These are phyloP conservation scores for Eristalinus sepulchralis DNA, from an alignment of 2,888 invertebrate genomes.

Conservation along the genomic window DNA sequence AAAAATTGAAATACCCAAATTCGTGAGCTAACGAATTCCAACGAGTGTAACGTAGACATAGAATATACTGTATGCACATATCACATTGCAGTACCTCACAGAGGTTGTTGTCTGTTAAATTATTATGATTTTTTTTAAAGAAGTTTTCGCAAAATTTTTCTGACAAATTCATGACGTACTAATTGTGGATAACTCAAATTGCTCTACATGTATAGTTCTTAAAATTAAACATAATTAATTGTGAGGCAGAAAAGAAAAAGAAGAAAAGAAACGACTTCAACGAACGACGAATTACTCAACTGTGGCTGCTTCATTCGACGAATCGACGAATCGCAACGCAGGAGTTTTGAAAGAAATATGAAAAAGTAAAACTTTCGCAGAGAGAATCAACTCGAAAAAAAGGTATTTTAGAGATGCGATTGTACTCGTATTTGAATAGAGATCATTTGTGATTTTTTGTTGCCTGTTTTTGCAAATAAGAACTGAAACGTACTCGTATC, in stretches of 20 bases:
- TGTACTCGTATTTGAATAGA: neutral
- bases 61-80: conserved; percentile 30
- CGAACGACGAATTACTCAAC: conserved; percentile 67
- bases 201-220: conserved; percentile 28
- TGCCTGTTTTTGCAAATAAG: neutral
- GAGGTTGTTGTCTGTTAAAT: conserved; percentile 21
- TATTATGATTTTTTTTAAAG: conserved; percentile 4
- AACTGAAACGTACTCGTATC: conserved; percentile 5
- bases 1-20: neutral
- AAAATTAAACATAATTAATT: conserved; percentile 9
- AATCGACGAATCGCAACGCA: conserved; percentile 54
- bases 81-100: conserved; percentile 46
- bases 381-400: conserved; percentile 49
- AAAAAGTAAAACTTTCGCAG: conserved; percentile 36
- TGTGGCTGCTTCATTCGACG: conserved; percentile 42
- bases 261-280: conserved; percentile 56
- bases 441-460: neutral
- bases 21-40: conserved; percentile 47
- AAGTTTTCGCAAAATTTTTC: conserved; percentile 5
- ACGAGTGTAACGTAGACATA: conserved; percentile 38
- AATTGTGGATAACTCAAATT: conserved; percentile 42
- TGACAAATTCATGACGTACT: conserved; percentile 47
- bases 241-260: neutral
- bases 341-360: conserved; percentile 57
- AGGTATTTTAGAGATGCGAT: conserved; percentile 31